Evolutionary conservation across 2,113 vertebrate species (phyloP), one percentile per base, ranked within the genome.

Genomic region (Ginglymostoma cirratum): DNA sequence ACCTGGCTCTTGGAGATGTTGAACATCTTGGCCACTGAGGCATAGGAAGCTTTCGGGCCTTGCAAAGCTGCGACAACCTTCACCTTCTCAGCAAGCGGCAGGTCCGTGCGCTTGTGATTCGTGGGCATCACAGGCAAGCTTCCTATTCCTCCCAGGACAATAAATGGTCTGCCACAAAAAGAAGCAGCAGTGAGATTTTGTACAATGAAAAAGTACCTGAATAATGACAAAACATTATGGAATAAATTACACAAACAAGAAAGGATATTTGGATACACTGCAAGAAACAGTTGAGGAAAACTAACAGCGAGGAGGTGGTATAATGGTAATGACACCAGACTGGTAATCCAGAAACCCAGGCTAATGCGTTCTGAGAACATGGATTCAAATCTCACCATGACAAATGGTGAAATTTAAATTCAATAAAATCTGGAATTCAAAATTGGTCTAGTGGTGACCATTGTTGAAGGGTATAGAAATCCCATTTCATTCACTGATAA

Each of bases 1-100:
- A 66, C 94, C 69, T 96, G 96, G 85, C 94, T 96, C 94, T 93
- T 90, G 15, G 96, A 95, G 96, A 96, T 66, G 52, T 69, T 96
- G 0, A 95, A 96, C 3, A 96, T 76, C 76, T 80, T 95, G 69
- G 96, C 96, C 72, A 95, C 38, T 0, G 80, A 78, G 21, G 95
- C 61, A 24, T 92, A 61, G 93, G 92, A 96, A 55, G 87, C 85
- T 0, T 78, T 61, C 3, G 83, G 94, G 0, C 52, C 61, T 61
- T 95, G 66, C 61, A 93, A 83, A 1, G 66, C 94, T 30, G 24
- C 45, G 69, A 96, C 90, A 27, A 93, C 90, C 70, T 61, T 94
- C 65, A 76, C 96, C 48, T 94, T 21, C 27, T 94, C 94, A 0
- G 69, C 96, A n/a, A 95, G 38, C 0, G 87, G 67, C 21, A 95